Evolutionary conservation across 2,113 vertebrate species (phyloP), one percentile per base, ranked within the genome.

Genomic region (Malaclemys terrapin): DNA sequence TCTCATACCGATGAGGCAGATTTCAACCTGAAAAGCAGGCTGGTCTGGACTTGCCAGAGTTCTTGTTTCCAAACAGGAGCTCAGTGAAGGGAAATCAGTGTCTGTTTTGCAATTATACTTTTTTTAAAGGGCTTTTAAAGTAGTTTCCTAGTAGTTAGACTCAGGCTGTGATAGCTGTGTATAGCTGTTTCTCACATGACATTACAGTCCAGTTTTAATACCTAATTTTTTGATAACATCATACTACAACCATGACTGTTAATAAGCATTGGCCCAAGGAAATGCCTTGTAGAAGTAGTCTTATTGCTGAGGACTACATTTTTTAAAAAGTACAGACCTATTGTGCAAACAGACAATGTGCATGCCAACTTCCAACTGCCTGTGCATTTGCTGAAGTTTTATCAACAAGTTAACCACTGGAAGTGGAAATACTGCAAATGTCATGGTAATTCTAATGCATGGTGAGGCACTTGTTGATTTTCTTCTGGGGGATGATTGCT

Each of bases 1-100:
- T 91, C 98, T 99, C 83, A 98, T 96, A 89, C 96, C 99, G 50
- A 99, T 99, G 99, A 99, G 98, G 96, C 99, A 99, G 97, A 99
- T 99, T 93, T 91, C 94, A 95, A 89, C 50, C 17, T 93, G 95
- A 98, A 93, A 83, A 88, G n/a, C 93, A 92, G 82, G 53, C 59
- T 72, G 97, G 62, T 85, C 84, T 88, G 91, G 82, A 95, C 76
- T 84, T 59, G 2, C 80, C 82, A 96, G 96, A 89, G 88, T 87
- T 47, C 69, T 94, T 96, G 85, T 94, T 93, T 96, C 87, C 84
- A 96, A 47, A 80, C 42, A 78, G 89, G 62, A 95, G 95, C 93
- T 96, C 84, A 69, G 62, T 91, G 82, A 94, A 96, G 93, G 91
- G 82, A 93, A 87, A 69, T 87, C 17, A 19, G 82, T 93, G 53